Evolutionary conservation across 2,797 vertebrate species (phyloP).

Genomic region (Anas capensis): DNA sequence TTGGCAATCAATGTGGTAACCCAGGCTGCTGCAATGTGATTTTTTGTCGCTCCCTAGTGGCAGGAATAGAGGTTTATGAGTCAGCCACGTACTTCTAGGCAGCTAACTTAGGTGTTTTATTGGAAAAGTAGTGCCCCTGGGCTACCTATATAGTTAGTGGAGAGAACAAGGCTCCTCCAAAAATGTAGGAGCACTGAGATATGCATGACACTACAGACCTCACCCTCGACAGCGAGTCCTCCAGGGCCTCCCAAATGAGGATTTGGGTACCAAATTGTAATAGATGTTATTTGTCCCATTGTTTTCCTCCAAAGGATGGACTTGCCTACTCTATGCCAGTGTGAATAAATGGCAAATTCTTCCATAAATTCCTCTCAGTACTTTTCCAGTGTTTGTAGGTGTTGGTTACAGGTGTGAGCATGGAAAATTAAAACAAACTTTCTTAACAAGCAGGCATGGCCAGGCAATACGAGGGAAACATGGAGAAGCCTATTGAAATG

Average conservation of each 20-base stretch:
- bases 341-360: neutral
- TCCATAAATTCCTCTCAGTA: neutral
- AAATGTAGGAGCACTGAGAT: neutral
- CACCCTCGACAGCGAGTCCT: neutral
- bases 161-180: neutral
- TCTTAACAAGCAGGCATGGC: neutral
- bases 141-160: neutral
- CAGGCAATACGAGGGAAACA: neutral
- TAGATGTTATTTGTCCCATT: neutral
- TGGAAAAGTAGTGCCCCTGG: neutral
- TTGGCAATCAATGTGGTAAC: neutral
- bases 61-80: conserved; percentile 21
- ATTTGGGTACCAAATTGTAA: neutral
- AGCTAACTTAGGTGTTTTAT: neutral
- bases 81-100: neutral
- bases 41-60: conserved; percentile 73
- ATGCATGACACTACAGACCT: neutral
- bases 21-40: conserved; percentile 50
- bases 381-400: neutral
- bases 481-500: neutral
- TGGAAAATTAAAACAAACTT: conserved; percentile 20
- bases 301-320: neutral
- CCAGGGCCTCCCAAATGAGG: neutral
- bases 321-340: neutral
- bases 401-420: neutral